These are phyloP conservation scores for Pristionchus japonicus DNA, from an alignment of 2,888 invertebrate genomes.

Conservation along the genomic window DNA sequence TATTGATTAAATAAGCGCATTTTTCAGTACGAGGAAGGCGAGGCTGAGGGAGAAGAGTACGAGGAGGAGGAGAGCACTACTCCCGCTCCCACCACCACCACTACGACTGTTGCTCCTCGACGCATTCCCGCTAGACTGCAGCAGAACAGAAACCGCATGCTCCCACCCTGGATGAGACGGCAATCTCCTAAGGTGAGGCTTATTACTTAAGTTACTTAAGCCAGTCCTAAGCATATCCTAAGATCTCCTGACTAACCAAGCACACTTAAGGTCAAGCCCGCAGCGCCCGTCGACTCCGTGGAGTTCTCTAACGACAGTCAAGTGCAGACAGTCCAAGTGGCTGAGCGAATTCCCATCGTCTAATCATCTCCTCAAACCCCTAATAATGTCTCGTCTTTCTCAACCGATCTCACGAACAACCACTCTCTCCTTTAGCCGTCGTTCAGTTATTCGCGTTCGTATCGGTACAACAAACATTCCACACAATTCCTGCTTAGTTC, in stretches of 20 bases:
- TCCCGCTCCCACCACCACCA: slow-evolving; percentile 31
- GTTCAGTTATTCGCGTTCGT: slow-evolving; percentile 36
- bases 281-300: background rate
- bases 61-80: slow-evolving; percentile 51
- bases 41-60: slow-evolving; percentile 42
- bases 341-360: slow-evolving; percentile 27
- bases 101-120: slow-evolving; percentile 10
- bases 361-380: background rate
- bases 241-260: background rate
- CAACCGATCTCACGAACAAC: slow-evolving; percentile 43
- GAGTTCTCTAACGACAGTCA: slow-evolving; percentile 33
- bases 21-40: slow-evolving; percentile 47
- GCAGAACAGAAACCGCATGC: slow-evolving; percentile 50
- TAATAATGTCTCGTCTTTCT: background rate
- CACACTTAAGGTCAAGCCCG: background rate
- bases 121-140: slow-evolving; percentile 56
- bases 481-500: slow-evolving; percentile 4
- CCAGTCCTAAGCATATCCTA: background rate
- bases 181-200: background rate
- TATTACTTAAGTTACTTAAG: background rate
- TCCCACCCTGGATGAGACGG: slow-evolving; percentile 57
- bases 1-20: background rate
- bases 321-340: background rate
- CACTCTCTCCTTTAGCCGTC: background rate
- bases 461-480: slow-evolving; percentile 8